Conservation (phyloP, 2,888 invertebrate genomes). For the Lycophotia porphyrea region DNA sequence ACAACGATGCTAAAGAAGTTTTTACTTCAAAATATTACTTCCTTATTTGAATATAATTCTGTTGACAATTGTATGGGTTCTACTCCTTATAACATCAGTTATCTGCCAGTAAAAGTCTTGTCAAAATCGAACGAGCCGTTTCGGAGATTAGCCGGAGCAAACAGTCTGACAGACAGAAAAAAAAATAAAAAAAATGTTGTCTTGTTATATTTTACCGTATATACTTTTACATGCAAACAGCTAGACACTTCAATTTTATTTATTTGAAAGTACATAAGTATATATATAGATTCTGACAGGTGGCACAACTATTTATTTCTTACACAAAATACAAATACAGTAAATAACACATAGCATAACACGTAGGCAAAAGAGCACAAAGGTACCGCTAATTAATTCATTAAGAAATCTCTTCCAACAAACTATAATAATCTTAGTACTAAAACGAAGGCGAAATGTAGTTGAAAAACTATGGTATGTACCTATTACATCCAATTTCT, state of each 20-base stretch:
- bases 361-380: neutral
- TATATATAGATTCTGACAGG: too few relatives aligned
- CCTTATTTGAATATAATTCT: too few relatives aligned
- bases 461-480: neutral
- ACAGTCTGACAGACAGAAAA: neutral
- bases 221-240: too few relatives aligned
- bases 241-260: too few relatives aligned
- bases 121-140: neutral
- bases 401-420: neutral
- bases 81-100: neutral
- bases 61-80: neutral
- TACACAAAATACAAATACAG: too few relatives aligned
- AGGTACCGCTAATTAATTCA: neutral
- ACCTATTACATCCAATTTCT: neutral
- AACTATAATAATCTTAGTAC: neutral
- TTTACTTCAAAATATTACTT: too few relatives aligned
- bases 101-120: neutral
- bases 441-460: neutral
- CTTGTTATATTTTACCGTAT: too few relatives aligned
- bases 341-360: neutral
- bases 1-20: too few relatives aligned
- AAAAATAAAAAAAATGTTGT: too few relatives aligned
- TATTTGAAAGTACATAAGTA: neutral
- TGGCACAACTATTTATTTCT: neutral
- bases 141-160: neutral